phyloP scores from a whole-genome alignment of 2,888 invertebrate species.

The Nomada goodeniana region DNA sequence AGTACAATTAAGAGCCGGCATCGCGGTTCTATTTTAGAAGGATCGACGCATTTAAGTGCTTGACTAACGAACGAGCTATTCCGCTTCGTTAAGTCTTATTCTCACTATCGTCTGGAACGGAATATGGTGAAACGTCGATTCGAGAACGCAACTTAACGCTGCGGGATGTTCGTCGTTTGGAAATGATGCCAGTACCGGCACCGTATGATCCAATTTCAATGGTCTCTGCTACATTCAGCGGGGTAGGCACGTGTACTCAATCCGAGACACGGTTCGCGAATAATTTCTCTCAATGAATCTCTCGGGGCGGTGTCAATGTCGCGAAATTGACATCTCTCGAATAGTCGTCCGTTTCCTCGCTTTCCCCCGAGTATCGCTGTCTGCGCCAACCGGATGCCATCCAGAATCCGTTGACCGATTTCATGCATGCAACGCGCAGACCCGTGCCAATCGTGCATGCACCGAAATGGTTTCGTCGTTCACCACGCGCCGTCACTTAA shows the following conservation, averaged over 20 bases:
- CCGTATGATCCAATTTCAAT: too few relatives aligned
- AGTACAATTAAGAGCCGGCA: constrained; percentile 45
- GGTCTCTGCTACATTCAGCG: too few relatives aligned
- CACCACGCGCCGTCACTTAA: constrained; percentile 48
- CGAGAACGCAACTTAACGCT: not conserved
- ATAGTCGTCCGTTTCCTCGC: too few relatives aligned
- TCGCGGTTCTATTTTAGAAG: not conserved
- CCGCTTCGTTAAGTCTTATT: not conserved
- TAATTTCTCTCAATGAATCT: too few relatives aligned
- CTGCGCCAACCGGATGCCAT: too few relatives aligned
- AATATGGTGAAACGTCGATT: not conserved
- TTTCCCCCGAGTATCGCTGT: too few relatives aligned
- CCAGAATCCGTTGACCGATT: too few relatives aligned
- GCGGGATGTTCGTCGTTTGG: not conserved
- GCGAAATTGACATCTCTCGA: too few relatives aligned
- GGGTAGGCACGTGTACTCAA: too few relatives aligned
- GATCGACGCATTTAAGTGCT: not conserved
- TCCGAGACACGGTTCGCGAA: too few relatives aligned
- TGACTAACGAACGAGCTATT: not conserved
- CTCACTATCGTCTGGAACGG: not conserved
- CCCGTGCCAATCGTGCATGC: not conserved
- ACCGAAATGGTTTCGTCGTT: constrained; percentile 16
- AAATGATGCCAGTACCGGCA: not conserved
- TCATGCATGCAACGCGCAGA: not conserved
- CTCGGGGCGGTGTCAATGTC: too few relatives aligned